These are phyloP conservation scores for mouse (Mus musculus) DNA, from an alignment of 2,113 vertebrate species.

Conservation along the genomic window DNA sequence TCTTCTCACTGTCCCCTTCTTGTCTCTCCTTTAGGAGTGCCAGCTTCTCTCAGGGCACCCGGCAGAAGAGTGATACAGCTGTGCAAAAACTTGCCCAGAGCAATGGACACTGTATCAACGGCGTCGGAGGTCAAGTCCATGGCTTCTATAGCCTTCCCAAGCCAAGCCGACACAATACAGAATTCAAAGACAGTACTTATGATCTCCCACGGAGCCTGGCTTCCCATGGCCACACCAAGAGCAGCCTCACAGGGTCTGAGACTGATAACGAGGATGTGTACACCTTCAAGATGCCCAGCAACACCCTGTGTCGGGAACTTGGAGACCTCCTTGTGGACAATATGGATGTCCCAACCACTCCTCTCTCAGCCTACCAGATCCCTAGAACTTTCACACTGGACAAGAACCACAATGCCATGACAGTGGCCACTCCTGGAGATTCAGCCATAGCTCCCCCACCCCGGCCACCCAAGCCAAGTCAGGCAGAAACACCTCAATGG, in stretches of 20 bases:
- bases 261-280: constrained; percentile 94
- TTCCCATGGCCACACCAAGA: constrained; percentile 85
- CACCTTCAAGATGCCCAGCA: constrained; percentile 96
- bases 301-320: constrained; percentile 91
- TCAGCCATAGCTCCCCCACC: constrained; percentile 91
- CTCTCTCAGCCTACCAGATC: constrained; percentile 95
- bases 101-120: constrained; percentile 94
- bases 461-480: constrained; percentile 94
- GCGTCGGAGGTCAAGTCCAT: constrained; percentile 90
- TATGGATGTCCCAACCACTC: constrained; percentile 92
- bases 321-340: constrained; percentile 92
- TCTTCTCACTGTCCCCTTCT: not conserved
- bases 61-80: constrained; percentile 91
- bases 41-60: constrained; percentile 96
- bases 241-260: constrained; percentile 89
- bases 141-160: constrained; percentile 98
- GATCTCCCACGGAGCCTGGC: constrained; percentile 93
- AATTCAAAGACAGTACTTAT: constrained; percentile 91
- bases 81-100: constrained; percentile 95
- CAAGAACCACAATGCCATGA: constrained; percentile 96
- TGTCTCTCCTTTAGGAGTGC: constrained; percentile 90
- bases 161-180: constrained; percentile 90
- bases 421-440: constrained; percentile 87
- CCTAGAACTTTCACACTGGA: constrained; percentile 95
- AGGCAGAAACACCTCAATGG: constrained; percentile 91